Percentiles rank a stretch among this genome's conserved stretches.
These are phyloP conservation scores for Lamprotornis superbus DNA, from an alignment of 2,113 vertebrate species.

Conservation along the genomic window DNA sequence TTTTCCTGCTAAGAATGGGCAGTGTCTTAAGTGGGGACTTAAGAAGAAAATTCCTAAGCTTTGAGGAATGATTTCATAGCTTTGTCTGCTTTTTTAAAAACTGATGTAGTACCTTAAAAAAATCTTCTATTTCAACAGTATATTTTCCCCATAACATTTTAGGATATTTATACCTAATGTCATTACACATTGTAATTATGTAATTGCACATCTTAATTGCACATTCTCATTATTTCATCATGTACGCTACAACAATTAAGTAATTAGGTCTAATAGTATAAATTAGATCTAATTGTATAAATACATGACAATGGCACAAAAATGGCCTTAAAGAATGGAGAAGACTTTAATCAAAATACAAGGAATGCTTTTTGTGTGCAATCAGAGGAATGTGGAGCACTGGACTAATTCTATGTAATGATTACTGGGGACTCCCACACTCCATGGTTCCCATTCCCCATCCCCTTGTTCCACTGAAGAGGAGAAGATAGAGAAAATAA, in stretches of 20 bases:
- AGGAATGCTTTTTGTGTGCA: not conserved
- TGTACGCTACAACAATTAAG: conserved; percentile 68
- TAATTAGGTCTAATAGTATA: conserved; percentile 73
- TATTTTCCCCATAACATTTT: conserved; percentile 59
- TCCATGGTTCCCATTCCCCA: fast-evolving
- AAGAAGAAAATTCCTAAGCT: not conserved
- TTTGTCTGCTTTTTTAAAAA: not conserved
- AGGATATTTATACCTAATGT: conserved; percentile 67
- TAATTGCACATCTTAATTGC: conserved; percentile 70
- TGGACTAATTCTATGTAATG: not conserved
- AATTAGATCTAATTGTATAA: conserved; percentile 64
- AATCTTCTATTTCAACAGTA: not conserved
- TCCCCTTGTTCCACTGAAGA: not conserved
- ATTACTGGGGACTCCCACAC: not conserved
- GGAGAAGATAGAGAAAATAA: not conserved
- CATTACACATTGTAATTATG: conserved; percentile 72
- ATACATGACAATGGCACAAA: conserved; percentile 65
- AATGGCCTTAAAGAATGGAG: not conserved
- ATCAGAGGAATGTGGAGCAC: not conserved
- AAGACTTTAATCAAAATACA: not conserved
- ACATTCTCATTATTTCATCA: conserved; percentile 70
- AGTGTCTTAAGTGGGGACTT: not conserved
- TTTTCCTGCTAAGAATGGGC: not conserved
- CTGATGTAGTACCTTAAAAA: not conserved
- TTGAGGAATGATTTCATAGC: not conserved